phyloP scores from a whole-genome alignment of 2,797 vertebrate genomes.

The Malacoctenus gilli region DNA sequence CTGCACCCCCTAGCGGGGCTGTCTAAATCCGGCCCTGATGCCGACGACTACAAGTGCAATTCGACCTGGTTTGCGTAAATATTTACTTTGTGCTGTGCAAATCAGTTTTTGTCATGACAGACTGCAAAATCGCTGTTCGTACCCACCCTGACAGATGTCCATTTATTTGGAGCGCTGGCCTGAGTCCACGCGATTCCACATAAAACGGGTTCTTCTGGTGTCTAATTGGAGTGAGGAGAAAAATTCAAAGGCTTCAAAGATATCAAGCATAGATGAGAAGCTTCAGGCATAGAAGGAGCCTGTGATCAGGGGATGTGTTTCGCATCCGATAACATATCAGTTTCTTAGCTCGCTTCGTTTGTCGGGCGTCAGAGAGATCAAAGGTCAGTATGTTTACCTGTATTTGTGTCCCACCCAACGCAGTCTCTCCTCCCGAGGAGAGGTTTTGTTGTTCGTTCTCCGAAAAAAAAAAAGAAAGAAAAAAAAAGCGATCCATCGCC shows the following conservation, averaged over 20 bases:
- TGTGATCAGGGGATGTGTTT: constrained; percentile 35
- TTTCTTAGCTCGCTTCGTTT: constrained; percentile 48
- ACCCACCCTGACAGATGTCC: too few relatives aligned
- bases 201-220: too few relatives aligned
- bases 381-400: constrained; percentile 21
- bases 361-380: constrained; percentile 21
- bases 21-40: too few relatives aligned
- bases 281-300: neutral
- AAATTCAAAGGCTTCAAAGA: constrained; percentile 1
- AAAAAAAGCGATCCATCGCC: constrained; percentile 5
- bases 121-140: too few relatives aligned
- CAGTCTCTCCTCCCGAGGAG: neutral
- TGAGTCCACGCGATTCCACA: too few relatives aligned
- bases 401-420: neutral
- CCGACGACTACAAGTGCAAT: too few relatives aligned
- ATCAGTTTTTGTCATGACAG: too few relatives aligned
- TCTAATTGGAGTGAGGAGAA: constrained; percentile 18
- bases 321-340: neutral
- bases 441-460: constrained; percentile 4
- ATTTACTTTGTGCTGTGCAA: too few relatives aligned
- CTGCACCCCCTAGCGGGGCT: too few relatives aligned
- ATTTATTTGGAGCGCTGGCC: too few relatives aligned
- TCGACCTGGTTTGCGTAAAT: too few relatives aligned
- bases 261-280: constrained; percentile 34
- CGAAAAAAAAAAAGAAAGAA: neutral